These are phyloP conservation scores for Dallia pectoralis DNA, from an alignment of 2,797 vertebrate species.

Conservation along the genomic window DNA sequence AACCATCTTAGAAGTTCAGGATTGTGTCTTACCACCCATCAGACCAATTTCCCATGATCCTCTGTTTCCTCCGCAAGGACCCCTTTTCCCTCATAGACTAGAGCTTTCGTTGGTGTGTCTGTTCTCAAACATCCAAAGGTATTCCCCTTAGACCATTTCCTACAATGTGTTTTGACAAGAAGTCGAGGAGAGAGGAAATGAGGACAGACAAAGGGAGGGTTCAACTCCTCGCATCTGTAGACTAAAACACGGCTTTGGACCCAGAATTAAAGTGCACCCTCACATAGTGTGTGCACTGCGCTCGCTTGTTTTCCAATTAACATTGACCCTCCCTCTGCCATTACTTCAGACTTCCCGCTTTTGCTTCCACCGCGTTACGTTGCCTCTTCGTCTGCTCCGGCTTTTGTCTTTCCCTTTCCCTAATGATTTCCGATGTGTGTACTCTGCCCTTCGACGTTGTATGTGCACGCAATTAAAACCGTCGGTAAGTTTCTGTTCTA, in stretches of 20 bases:
- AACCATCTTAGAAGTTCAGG: not conserved
- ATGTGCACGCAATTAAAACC: not conserved
- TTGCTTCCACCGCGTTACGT: not conserved
- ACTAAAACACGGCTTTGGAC: not conserved
- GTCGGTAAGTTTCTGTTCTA: not conserved
- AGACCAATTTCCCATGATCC: conserved; percentile 2
- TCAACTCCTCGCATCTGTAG: not conserved
- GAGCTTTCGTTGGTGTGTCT: not conserved
- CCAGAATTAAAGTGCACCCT: not conserved
- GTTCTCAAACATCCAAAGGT: not conserved
- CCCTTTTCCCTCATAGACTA: not conserved
- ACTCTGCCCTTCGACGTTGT: not conserved
- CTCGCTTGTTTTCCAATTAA: not conserved
- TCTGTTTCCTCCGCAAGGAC: not conserved
- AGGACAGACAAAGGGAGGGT: conserved; percentile 1
- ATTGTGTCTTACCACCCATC: not conserved
- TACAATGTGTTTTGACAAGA: not conserved
- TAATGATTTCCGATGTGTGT: not conserved
- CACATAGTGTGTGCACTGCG: not conserved
- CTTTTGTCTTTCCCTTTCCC: not conserved
- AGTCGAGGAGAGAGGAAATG: not conserved
- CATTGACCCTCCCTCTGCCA: not conserved
- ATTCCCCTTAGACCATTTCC: not conserved
- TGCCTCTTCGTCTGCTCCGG: not conserved
- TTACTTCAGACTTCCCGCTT: not conserved